Conservation (phyloP, 2,797 vertebrate genomes). For the Rhincodon typus region DNA sequence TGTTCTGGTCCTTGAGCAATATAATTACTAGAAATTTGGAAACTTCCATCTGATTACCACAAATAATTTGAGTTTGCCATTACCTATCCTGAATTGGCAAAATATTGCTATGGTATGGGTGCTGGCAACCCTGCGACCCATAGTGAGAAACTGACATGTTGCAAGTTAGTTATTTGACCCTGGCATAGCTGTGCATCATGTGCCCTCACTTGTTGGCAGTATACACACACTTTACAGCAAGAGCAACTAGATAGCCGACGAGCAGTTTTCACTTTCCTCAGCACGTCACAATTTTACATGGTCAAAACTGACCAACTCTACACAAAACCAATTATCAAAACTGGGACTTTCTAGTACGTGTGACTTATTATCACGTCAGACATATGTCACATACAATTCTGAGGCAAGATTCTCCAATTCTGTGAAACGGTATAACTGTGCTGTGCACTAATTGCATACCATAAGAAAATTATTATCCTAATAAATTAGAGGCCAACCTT, state of each 20-base stretch:
- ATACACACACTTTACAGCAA: background rate
- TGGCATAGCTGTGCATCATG: background rate
- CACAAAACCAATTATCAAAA: background rate
- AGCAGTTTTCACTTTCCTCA: background rate
- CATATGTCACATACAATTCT: background rate
- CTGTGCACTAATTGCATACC: background rate
- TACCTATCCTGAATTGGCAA: background rate
- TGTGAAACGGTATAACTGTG: background rate
- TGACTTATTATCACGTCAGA: background rate
- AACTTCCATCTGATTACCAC: conserved; percentile 54
- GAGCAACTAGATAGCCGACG: too few species aligned
- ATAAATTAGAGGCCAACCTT: background rate
- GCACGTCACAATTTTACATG: background rate
- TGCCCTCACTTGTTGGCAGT: background rate
- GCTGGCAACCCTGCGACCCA: background rate
- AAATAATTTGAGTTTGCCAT: conserved; percentile 45
- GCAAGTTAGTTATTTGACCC: background rate
- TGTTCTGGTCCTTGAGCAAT: conserved; percentile 46
- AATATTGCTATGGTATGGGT: background rate
- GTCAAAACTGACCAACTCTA: background rate
- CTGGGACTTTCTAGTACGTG: background rate
- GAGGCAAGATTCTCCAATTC: conserved; percentile 3
- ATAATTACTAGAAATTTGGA: conserved; percentile 50
- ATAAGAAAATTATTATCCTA: background rate
- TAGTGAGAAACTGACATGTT: background rate